phyloP scores from a whole-genome alignment of 92 coral and sea anemone species.

The Pocillopora meandrina region DNA sequence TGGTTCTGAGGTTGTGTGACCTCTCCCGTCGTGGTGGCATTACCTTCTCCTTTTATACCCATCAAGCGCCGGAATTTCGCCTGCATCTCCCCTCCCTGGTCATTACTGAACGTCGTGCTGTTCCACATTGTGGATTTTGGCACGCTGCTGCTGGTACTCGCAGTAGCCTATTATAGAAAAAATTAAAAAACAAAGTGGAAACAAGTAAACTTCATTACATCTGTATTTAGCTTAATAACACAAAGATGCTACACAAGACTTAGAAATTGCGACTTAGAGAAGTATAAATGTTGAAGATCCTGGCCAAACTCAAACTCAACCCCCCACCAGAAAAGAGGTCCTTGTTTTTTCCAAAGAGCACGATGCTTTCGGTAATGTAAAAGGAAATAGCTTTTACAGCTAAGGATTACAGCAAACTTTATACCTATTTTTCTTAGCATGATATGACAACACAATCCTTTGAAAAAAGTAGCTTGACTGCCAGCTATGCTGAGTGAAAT shows the following conservation, averaged over 20 bases:
- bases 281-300: too few relatives aligned
- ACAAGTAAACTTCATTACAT: neutral
- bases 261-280: too few relatives aligned
- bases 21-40: constrained; percentile 12
- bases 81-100: constrained; percentile 97
- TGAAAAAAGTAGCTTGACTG: neutral
- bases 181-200: neutral
- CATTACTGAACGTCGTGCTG: constrained; percentile 79
- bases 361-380: too few relatives aligned
- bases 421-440: too few relatives aligned
- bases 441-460: neutral
- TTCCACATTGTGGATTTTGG: constrained; percentile 65
- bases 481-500: neutral
- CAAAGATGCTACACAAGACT: neutral
- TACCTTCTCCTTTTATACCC: constrained; percentile 83
- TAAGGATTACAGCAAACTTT: too few relatives aligned
- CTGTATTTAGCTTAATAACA: neutral
- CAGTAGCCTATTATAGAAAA: neutral
- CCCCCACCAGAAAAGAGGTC: too few relatives aligned
- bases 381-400: too few relatives aligned
- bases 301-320: too few relatives aligned
- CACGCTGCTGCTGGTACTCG: neutral
- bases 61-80: constrained; percentile 96
- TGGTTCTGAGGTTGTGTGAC: constrained; percentile 53
- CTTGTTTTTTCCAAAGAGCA: too few relatives aligned